phyloP scores from a whole-genome alignment of 2,797 vertebrate species.

The Hipposideros larvatus region DNA sequence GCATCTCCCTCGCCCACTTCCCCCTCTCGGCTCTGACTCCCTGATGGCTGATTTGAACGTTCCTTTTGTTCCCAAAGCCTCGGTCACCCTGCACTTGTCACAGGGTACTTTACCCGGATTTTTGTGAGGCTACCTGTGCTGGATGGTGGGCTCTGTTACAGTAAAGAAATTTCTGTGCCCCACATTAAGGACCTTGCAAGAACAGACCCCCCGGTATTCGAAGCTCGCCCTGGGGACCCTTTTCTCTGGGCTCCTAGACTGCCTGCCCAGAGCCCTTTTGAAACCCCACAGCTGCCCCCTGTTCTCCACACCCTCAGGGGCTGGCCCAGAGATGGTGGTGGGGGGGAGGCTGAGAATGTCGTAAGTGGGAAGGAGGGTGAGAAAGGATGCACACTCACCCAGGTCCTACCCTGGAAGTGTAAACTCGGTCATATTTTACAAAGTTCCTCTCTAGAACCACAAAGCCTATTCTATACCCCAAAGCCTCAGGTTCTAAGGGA shows the following conservation, averaged over 20 bases:
- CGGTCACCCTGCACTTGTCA: not conserved
- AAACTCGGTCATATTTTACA: not conserved
- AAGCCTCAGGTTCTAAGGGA: not conserved
- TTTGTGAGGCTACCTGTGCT: not conserved
- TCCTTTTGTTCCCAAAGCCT: not conserved
- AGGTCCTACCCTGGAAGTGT: rapidly evolving
- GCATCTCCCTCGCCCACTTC: not conserved
- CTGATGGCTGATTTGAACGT: not conserved
- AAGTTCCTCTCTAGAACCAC: not conserved
- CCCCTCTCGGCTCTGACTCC: not conserved
- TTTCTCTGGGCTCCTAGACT: rapidly evolving
- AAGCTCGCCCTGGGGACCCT: not conserved
- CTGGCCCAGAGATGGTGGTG: not conserved
- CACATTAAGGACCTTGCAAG: not conserved
- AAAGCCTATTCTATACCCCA: not conserved
- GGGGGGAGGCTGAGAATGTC: not conserved
- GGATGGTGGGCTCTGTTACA: not conserved
- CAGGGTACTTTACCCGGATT: not conserved
- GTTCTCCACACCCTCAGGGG: rapidly evolving
- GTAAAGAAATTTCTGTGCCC: not conserved
- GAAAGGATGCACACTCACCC: not conserved
- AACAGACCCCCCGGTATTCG: not conserved
- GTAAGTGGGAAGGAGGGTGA: not conserved
- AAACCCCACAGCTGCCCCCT: not conserved
- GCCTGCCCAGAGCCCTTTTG: not conserved